Base-by-base conservation (phyloP, 2,113 vertebrate species). In the Elachura formosa region DNA sequence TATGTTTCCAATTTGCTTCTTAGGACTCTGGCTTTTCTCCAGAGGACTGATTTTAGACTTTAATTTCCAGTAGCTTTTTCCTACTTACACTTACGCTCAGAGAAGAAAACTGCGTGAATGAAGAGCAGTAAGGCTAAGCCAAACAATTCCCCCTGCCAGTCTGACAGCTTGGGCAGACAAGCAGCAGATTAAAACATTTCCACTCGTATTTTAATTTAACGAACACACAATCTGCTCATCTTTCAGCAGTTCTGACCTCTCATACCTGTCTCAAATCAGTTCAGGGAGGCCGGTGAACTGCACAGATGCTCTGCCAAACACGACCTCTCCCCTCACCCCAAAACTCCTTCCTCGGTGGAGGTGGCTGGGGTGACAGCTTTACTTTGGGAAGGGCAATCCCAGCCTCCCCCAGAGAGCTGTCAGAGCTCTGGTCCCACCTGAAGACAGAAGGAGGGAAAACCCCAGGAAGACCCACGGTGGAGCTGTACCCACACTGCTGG, bases 1-100 rank as follows among this genome's bases (percentile, higher is more conserved):
- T 52, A 84, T 93, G 94, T 79, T 96, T 96, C 90, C 87, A 95
- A 92, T 95, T 93, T 93, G 92, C 81, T 90, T 92, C 94, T 95
- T 75, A 96, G 94, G 92, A 88, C 87, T 81, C 59, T 93, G 95
- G 96, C 90, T 81, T 78, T 84, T 6, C 7, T 54, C 94, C 94
- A 94, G 80, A 75, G 82, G 46, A 92, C 71, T 84, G 93, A 95
- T 86, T 94, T 85, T 38, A 90, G 76, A 77, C 78, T 93, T 68
- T 58, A 41, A 82, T 95, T 94, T 93, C 92, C 94, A 96, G 93
- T 82, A 95, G 78, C 94, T 88, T 90, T 96, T 88, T 76, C 92
- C 83, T 95, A 52, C 78, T 84, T 69, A 83, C 79, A 33, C 56
- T 95, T 67, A 3, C 26, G 72, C 77, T 92, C 49, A 11, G 55